Base-by-base conservation (phyloP, 2,888 invertebrate genomes). In the Sturmia bella region DNA sequence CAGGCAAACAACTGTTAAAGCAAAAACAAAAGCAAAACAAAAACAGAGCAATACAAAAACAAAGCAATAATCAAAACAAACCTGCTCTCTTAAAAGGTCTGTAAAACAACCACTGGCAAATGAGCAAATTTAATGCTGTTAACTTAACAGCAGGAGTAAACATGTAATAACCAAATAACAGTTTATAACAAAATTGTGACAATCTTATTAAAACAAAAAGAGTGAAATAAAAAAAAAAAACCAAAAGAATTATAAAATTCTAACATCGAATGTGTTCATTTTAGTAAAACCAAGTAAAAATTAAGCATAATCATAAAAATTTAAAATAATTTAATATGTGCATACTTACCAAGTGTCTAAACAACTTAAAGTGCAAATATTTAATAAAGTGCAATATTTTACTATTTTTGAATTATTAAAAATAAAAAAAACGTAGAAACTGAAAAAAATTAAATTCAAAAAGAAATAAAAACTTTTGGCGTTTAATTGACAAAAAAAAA, bases 241-340 rank as follows among this genome's bases (percentile, higher is more conserved):
- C 45, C 19, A 24, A 24, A 27, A 15, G 15, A 21, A 32, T 9
- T 4, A 15, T 39, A 56, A 27, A 41, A 15, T 19, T 32, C 32
- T 19, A 41, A 48, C 48, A 17, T 21, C 15, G 54, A 43, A 32
- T 63, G 73, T 73, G 73, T 73, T 73, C 73, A 73, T 54, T 43
- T 50, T 41, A 11, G 19, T 32, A 56, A 17, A 37, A 37, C 3
- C 3, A 37, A 56, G 2, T 12, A 11, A n/a, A 59, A 59, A 21
- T 9, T 39, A 39, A 19, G 9, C 13, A 57, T 32, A 61, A 12
- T n/a, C 15, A 19, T 12, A 24, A 59, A 52, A 3, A 48, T 13
- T n/a, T 6, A 0, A 57, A 57, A 13, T 15, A 56, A 21, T 43
- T 63, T 43, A 63, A 63, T 72, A 72, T 52, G 41, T 69, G 50